Percentiles rank a stretch among this genome's conserved stretches.
These are phyloP conservation scores for Nestor notabilis DNA, from an alignment of 2,113 vertebrate species.

Conservation along the genomic window DNA sequence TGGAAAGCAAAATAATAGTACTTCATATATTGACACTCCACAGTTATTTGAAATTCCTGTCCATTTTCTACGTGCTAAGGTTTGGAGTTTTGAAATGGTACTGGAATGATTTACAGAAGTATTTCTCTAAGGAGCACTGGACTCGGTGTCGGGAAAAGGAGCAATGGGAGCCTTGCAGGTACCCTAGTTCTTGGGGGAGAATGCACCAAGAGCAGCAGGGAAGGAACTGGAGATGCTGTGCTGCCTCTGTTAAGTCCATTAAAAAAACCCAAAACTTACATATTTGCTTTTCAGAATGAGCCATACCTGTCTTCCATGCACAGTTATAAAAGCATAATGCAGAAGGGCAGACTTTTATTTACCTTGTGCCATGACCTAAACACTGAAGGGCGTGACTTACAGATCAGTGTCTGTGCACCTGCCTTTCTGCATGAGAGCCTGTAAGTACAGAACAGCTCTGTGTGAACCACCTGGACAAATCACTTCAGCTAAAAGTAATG, in stretches of 20 bases:
- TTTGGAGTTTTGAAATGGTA: not conserved
- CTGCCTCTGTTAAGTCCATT: not conserved
- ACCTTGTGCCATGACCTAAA: not conserved
- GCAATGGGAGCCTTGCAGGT: not conserved
- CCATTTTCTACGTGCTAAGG: not conserved
- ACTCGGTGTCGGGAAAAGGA: not conserved
- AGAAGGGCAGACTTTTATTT: not conserved
- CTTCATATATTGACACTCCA: accelerated
- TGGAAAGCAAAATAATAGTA: not conserved
- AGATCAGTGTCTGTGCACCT: accelerated
- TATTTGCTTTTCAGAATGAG: not conserved
- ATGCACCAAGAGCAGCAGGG: not conserved
- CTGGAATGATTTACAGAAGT: not conserved
- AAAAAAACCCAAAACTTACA: accelerated
- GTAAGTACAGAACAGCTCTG: not conserved
- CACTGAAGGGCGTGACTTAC: not conserved
- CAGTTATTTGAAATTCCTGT: not conserved
- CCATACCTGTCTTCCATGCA: not conserved
- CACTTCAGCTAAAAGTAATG: not conserved
- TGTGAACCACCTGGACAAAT: not conserved
- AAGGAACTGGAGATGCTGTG: not conserved
- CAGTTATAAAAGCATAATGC: not conserved
- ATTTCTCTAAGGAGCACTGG: accelerated
- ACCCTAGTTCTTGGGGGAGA: not conserved
- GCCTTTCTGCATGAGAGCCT: not conserved